phyloP scores from a whole-genome alignment of 1,140 invertebrate species.

The Gerris buenoi region DNA sequence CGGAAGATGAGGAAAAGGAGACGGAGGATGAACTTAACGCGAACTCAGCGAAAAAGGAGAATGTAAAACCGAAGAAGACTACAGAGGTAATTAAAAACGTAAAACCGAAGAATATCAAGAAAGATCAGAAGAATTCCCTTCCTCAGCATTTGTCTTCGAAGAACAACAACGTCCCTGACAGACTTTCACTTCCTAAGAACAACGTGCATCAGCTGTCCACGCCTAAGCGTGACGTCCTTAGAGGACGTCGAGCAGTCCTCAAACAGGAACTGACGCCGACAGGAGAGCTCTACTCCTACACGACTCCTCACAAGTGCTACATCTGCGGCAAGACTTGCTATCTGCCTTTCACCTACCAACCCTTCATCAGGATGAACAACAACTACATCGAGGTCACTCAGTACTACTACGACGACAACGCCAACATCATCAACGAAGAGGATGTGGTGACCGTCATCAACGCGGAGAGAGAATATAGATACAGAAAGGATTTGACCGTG shows the following conservation, averaged over 20 bases:
- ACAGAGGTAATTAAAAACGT: background rate
- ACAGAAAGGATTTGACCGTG: background rate
- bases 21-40: background rate
- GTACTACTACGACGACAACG: background rate
- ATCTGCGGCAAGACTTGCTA: background rate
- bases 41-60: background rate
- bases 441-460: background rate
- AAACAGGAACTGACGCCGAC: background rate
- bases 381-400: background rate
- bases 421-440: background rate
- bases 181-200: background rate
- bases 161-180: background rate
- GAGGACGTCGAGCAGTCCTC: background rate
- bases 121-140: too few species aligned
- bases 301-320: background rate
- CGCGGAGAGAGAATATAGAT: background rate
- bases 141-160: too few species aligned
- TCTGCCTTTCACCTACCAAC: slow-evolving; percentile 1
- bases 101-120: background rate
- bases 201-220: background rate
- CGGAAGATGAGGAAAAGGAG: background rate
- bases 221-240: background rate
- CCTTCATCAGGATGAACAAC: background rate
- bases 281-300: background rate
- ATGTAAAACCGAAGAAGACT: background rate